Conservation (phyloP, 2,797 vertebrate species). For the Acanthornis magna region DNA sequence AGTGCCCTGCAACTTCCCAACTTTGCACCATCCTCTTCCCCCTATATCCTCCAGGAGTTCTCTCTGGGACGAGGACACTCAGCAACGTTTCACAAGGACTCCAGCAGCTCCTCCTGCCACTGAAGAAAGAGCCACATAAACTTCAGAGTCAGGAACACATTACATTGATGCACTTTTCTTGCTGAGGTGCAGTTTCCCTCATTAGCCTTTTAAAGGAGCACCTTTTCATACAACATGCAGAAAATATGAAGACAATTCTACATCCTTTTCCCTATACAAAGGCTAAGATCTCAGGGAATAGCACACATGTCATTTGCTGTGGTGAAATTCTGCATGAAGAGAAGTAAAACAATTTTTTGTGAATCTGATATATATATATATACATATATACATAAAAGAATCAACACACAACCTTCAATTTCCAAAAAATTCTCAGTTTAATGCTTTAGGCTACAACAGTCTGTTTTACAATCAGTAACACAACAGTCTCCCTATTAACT, state of each 20-base stretch:
- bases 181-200: background rate
- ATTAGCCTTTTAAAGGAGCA: background rate
- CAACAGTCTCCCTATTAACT: conserved; percentile 2
- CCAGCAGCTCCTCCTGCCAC: background rate
- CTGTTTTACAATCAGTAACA: background rate
- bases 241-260: background rate
- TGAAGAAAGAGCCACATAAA: background rate
- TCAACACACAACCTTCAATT: background rate
- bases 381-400: background rate
- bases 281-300: background rate
- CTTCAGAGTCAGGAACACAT: background rate
- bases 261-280: background rate
- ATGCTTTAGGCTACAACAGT: background rate
- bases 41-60: background rate
- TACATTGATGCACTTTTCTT: background rate
- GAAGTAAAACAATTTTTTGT: background rate
- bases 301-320: background rate
- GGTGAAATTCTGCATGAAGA: background rate
- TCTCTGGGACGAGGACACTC: background rate
- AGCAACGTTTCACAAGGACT: background rate
- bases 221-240: background rate
- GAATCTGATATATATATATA: background rate
- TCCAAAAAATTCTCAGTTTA: background rate
- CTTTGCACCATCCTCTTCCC: background rate
- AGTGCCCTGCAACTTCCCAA: background rate